Conservation (phyloP, 2,888 invertebrate species). For the Lasioglossum villosulum region DNA sequence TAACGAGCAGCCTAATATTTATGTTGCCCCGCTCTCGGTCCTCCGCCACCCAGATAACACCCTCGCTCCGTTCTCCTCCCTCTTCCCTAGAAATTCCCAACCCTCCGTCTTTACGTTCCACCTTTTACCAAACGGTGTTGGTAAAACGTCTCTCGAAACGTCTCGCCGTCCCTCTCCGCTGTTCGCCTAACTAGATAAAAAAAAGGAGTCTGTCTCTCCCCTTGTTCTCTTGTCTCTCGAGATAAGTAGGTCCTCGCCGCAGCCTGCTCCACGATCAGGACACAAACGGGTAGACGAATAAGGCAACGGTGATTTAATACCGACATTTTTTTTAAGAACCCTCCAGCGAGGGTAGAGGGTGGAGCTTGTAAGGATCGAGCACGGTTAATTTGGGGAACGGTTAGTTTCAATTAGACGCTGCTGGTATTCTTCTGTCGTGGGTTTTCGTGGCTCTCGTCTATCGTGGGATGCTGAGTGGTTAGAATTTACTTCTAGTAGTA, state of each 20-base stretch:
- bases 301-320: slow-evolving; percentile 69
- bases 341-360: slow-evolving; percentile 46
- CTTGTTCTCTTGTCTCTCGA: slow-evolving; percentile 56
- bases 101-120: slow-evolving; percentile 61
- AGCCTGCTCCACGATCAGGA: slow-evolving; percentile 53
- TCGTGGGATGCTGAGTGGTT: background rate
- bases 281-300: slow-evolving; percentile 55
- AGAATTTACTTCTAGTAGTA: background rate
- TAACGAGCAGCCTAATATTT: slow-evolving; percentile 85
- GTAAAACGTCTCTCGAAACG: slow-evolving; percentile 46
- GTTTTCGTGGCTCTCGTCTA: background rate
- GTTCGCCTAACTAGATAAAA: slow-evolving; percentile 72
- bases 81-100: slow-evolving; percentile 44
- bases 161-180: slow-evolving; percentile 39
- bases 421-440: background rate
- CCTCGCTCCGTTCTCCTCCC: slow-evolving; percentile 72
- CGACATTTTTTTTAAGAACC: slow-evolving; percentile 49
- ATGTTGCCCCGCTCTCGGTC: slow-evolving; percentile 82
- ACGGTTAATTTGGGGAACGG: slow-evolving; percentile 61
- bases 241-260: slow-evolving; percentile 73
- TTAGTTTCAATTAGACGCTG: slow-evolving; percentile 44
- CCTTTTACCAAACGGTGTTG: slow-evolving; percentile 53
- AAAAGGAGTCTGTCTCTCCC: slow-evolving; percentile 58
- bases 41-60: slow-evolving; percentile 84
- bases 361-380: slow-evolving; percentile 54